Evolutionary conservation across 2,113 vertebrate species (phyloP).

Genomic region (Varanus salvator): DNA sequence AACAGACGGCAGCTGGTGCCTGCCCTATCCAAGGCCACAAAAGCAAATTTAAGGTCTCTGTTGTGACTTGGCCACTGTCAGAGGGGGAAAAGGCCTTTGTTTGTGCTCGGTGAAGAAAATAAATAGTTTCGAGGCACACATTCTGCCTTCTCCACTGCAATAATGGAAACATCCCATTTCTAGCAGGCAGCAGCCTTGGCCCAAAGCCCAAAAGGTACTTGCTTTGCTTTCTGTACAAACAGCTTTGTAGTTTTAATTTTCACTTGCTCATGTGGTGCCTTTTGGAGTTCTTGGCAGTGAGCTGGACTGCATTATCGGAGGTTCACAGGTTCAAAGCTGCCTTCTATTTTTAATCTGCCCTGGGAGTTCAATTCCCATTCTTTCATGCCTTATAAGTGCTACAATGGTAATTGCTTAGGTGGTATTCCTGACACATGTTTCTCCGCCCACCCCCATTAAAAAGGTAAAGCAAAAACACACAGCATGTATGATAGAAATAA

Average conservation of each 20-base stretch:
- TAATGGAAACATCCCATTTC: constrained; percentile 41
- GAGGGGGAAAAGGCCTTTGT: neutral
- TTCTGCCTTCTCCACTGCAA: constrained; percentile 30
- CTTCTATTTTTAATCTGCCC: constrained; percentile 56
- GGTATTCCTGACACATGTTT: constrained; percentile 43
- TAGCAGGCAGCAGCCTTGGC: constrained; percentile 49
- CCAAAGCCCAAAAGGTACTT: constrained; percentile 46
- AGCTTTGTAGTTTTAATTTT: constrained; percentile 59
- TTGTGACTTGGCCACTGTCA: neutral
- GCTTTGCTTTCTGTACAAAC: constrained; percentile 57
- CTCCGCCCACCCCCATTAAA: constrained; percentile 10
- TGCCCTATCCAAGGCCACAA: neutral
- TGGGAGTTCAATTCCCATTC: constrained; percentile 33
- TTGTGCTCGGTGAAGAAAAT: neutral
- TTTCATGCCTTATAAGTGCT: constrained; percentile 39
- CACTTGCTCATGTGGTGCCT: constrained; percentile 37
- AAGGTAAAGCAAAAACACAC: neutral
- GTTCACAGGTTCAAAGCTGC: constrained; percentile 42
- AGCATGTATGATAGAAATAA: neutral
- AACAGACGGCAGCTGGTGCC: neutral
- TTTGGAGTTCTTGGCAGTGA: constrained; percentile 43
- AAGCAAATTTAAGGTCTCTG: neutral
- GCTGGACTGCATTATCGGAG: constrained; percentile 38
- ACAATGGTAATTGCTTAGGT: constrained; percentile 48
- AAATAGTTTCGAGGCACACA: neutral